Conservation (phyloP, 2,113 vertebrate species). For the Labeo catla region DNA sequence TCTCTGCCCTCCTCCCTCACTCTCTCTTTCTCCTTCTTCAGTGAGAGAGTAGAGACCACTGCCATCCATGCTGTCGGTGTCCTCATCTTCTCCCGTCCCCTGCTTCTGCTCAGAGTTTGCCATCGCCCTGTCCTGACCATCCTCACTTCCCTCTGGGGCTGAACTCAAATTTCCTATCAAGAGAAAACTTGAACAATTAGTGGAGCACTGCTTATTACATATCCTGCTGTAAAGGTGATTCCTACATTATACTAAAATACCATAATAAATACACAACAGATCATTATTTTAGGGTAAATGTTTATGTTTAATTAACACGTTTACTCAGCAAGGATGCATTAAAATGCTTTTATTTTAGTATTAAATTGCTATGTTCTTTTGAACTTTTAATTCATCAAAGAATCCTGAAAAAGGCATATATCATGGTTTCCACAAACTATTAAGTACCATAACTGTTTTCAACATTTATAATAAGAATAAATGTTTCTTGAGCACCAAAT, state of each 20-base stretch:
- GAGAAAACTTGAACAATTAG: slow-evolving; percentile 26
- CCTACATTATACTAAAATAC: background rate
- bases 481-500: background rate
- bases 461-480: background rate
- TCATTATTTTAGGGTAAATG: background rate
- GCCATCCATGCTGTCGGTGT: slow-evolving; percentile 96
- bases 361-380: too few species aligned
- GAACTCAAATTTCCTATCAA: slow-evolving; percentile 38
- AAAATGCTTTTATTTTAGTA: background rate
- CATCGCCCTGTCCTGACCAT: slow-evolving; percentile 63
- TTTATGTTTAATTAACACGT: too few species aligned
- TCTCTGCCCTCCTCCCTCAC: slow-evolving; percentile 61
- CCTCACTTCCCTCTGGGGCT: slow-evolving; percentile 65
- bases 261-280: background rate
- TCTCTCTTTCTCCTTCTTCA: slow-evolving; percentile 81
- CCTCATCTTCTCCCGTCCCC: slow-evolving; percentile 72
- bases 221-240: slow-evolving; percentile 4
- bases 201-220: slow-evolving; percentile 6
- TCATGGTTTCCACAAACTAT: background rate
- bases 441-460: background rate
- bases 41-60: slow-evolving; percentile 87
- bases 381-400: too few species aligned
- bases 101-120: slow-evolving; percentile 60
- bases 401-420: too few species aligned
- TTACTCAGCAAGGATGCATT: background rate